These are phyloP conservation scores for Crocidura indochinensis DNA, from an alignment of 2,797 vertebrate species.

Conservation along the genomic window DNA sequence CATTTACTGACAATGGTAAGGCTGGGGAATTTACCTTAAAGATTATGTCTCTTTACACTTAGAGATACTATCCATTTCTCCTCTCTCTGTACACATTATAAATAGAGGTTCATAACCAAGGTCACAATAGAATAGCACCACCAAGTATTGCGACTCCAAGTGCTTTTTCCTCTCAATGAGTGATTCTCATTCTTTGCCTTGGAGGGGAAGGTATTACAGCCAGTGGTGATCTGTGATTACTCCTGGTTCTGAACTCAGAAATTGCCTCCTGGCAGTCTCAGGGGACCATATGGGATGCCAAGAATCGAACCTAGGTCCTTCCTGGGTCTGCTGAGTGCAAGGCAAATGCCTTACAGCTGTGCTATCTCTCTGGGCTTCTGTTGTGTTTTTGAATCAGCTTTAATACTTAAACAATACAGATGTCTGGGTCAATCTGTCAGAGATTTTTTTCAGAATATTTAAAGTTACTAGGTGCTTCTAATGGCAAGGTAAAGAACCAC, in stretches of 20 bases:
- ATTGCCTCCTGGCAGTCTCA: too few relatives aligned
- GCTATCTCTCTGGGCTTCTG: too few relatives aligned
- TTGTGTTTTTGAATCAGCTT: background rate
- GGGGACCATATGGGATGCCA: too few relatives aligned
- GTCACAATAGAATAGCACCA: background rate
- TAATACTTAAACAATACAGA: background rate
- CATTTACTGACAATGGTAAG: background rate
- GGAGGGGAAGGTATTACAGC: too few relatives aligned
- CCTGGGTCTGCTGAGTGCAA: too few relatives aligned
- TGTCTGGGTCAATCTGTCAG: background rate
- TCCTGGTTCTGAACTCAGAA: too few relatives aligned
- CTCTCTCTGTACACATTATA: background rate
- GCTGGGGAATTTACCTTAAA: background rate
- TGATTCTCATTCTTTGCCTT: background rate
- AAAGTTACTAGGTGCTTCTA: background rate
- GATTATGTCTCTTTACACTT: background rate
- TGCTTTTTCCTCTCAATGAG: background rate
- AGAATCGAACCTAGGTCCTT: too few relatives aligned
- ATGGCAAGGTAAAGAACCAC: background rate
- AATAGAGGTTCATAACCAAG: background rate
- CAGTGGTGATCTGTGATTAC: too few relatives aligned
- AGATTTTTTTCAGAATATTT: background rate
- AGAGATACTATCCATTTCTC: background rate
- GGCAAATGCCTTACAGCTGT: too few relatives aligned
- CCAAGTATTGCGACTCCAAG: background rate